Evolutionary conservation across 2,888 invertebrate genomes (phyloP), one percentile per base, ranked within the genome.

Genomic region (Petrolisthes manimaculis): DNA sequence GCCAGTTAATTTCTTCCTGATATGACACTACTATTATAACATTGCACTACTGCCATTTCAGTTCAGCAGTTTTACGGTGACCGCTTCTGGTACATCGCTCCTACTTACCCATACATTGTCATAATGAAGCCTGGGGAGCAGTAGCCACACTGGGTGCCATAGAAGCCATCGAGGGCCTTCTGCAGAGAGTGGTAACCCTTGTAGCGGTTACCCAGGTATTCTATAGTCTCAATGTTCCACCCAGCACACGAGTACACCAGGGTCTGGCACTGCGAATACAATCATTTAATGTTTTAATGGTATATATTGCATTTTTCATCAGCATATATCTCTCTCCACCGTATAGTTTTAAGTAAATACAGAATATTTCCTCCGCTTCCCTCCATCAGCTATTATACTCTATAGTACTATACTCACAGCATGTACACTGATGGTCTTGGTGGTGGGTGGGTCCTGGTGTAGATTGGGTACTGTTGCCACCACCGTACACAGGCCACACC

Each of bases 101-200:
- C 37, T 2, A 71, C 86, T 92, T 92, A 95, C 95, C 95, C 95
- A 93, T 95, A 95, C 96, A 96, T 96, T 92, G 94, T 95, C 96
- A 96, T 96, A 84, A 96, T 94, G 95, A 96, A 95, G 18, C 96
- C 96, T 0, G 96, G 95, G 54, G 95, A 95, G 92, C 96, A 97
- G 92, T 94, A 96, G 3, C 96, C 96, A 92, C 96, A 96, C 92
- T 96, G 96, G 0, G 95, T 95, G 0, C 96, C 96, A 92, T 95
- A 95, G 92, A 95, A 95, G 82, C 94, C 94, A 3, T 95, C 95
- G 84, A 96, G 93, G 3, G 95, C 93, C 74, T 93, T 93, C 92
- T 96, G 96, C 77, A 96, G 74, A 94, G 93, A 6, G 94, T 94
- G 4, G 94, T 94, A 96, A 8, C 96, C 96, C 2, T 92, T 93